These are phyloP conservation scores for Sternarchorhynchus goeldii DNA, from an alignment of 2,797 vertebrate species.

Conservation along the genomic window DNA sequence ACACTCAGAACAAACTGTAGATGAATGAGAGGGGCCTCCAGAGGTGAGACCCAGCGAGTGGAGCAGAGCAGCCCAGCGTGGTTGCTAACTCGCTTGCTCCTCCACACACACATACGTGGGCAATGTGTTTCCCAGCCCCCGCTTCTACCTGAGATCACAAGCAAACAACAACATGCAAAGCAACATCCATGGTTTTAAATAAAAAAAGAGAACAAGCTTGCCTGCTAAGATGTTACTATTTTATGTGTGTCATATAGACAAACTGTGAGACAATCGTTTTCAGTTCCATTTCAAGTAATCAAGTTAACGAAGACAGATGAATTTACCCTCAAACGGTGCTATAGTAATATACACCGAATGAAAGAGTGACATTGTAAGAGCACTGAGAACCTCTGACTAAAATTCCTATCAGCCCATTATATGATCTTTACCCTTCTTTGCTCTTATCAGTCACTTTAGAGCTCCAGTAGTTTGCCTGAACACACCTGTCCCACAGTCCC, in stretches of 20 bases:
- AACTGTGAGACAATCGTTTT: too few relatives aligned
- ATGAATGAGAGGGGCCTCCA: slow-evolving; percentile 32
- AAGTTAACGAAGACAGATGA: neutral
- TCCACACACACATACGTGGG: too few relatives aligned
- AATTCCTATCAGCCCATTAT: neutral
- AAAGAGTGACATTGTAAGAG: neutral
- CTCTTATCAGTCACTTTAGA: neutral
- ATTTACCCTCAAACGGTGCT: neutral
- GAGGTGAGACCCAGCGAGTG: slow-evolving; percentile 2
- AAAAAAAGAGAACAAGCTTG: too few relatives aligned
- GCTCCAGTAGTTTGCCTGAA: neutral
- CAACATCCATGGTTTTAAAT: too few relatives aligned
- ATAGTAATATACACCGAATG: neutral
- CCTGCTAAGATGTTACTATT: too few relatives aligned
- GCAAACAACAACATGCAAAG: too few relatives aligned
- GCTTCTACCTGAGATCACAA: too few relatives aligned
- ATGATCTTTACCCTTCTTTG: neutral
- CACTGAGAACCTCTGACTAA: neutral
- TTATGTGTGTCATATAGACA: too few relatives aligned
- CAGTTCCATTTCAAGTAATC: neutral
- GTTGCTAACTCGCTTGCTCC: too few relatives aligned
- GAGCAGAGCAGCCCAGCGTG: neutral
- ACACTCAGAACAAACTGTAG: slow-evolving; percentile 42
- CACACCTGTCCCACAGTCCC: neutral
- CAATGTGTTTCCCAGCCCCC: too few relatives aligned